These are phyloP conservation scores for Dufourea novaeangliae DNA, from an alignment of 1,140 invertebrate genomes.

Conservation along the genomic window DNA sequence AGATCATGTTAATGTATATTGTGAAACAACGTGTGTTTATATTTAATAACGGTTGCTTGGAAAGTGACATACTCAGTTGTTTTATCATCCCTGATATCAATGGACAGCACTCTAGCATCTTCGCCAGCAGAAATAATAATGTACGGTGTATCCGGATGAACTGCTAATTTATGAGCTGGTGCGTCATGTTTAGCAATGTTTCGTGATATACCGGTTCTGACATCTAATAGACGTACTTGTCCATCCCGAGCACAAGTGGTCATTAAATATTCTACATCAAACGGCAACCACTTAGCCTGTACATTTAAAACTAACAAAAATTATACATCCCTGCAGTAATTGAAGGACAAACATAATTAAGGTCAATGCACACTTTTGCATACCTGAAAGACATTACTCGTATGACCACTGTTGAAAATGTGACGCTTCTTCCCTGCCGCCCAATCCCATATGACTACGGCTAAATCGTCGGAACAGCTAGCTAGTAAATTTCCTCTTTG, in stretches of 20 bases:
- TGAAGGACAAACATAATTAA: conserved; percentile 74
- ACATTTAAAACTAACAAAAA: conserved; percentile 54
- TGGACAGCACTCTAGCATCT: conserved; percentile 90
- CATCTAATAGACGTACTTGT: conserved; percentile 85
- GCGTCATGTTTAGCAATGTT: conserved; percentile 87
- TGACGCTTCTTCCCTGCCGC: conserved; percentile 85
- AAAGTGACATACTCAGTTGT: conserved; percentile 83
- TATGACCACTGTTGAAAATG: conserved; percentile 90
- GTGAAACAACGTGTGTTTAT: background rate
- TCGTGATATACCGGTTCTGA: conserved; percentile 81
- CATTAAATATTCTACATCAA: conserved; percentile 89
- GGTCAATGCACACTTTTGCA: conserved; percentile 72
- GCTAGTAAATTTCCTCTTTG: conserved; percentile 88
- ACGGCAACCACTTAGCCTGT: conserved; percentile 87
- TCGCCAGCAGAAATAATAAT: conserved; percentile 93
- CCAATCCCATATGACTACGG: conserved; percentile 96
- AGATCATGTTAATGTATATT: conserved; percentile 9
- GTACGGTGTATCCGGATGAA: conserved; percentile 88
- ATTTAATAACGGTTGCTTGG: background rate
- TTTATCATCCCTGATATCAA: conserved; percentile 90
- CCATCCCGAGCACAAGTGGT: conserved; percentile 95
- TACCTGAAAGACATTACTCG: conserved; percentile 95
- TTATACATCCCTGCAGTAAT: conserved; percentile 66
- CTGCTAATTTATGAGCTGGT: conserved; percentile 90
- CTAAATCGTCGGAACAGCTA: conserved; percentile 95